These are phyloP conservation scores for Oxyura jamaicensis DNA, from an alignment of 2,113 vertebrate species.

Conservation along the genomic window DNA sequence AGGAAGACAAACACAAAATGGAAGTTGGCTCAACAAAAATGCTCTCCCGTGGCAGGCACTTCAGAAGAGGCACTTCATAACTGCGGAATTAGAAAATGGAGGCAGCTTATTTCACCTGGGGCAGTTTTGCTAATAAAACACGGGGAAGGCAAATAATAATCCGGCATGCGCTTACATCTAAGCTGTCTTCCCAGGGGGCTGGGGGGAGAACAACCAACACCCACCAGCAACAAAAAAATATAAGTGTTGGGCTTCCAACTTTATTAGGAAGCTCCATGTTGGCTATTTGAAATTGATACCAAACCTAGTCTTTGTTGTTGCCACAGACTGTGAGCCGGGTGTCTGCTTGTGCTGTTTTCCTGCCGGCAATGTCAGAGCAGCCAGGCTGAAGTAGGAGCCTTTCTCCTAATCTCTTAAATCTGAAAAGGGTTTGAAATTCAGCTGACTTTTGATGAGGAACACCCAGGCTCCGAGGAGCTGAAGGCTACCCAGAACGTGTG, in stretches of 20 bases:
- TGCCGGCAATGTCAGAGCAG: neutral
- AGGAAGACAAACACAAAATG: constrained; percentile 13
- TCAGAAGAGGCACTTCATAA: constrained; percentile 54
- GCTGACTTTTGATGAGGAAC: neutral
- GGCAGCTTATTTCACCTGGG: constrained; percentile 47
- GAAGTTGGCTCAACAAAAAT: constrained; percentile 63
- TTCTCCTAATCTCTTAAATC: neutral
- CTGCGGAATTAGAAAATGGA: constrained; percentile 48
- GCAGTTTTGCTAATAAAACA: constrained; percentile 67
- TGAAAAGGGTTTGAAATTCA: neutral
- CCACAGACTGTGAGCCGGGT: neutral
- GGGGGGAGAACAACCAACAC: neutral
- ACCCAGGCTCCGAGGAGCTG: neutral
- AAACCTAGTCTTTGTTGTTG: neutral
- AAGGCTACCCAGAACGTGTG: neutral
- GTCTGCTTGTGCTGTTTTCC: neutral
- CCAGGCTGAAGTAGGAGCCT: neutral
- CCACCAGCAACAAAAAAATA: neutral
- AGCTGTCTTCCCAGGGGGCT: neutral
- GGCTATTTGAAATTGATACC: constrained; percentile 1
- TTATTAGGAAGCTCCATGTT: neutral
- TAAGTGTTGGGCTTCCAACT: neutral
- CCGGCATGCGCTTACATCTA: constrained; percentile 41
- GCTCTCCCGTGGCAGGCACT: constrained; percentile 47
- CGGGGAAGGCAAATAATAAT: constrained; percentile 64